Evolutionary conservation across 2,888 invertebrate genomes (phyloP).

Genomic region (Drosophila pseudotakahashii): DNA sequence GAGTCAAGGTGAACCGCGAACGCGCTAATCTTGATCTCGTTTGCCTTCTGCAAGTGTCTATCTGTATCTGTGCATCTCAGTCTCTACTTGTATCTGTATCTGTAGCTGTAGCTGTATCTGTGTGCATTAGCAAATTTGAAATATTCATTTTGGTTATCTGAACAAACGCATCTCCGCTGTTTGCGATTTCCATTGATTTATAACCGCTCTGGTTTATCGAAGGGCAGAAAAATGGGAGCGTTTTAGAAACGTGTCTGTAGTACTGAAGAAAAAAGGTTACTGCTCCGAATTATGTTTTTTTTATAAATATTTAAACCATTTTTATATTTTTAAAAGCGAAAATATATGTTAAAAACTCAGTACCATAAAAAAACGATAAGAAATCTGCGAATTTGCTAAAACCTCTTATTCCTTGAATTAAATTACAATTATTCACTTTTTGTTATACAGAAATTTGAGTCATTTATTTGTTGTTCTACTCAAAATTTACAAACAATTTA

Average conservation of each 20-base stretch:
- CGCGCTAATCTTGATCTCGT: slow-evolving; percentile 76
- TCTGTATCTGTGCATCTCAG: slow-evolving; percentile 7
- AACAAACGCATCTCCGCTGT: slow-evolving; percentile 60
- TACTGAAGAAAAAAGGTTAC: neutral
- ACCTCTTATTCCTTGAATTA: neutral
- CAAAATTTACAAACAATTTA: neutral
- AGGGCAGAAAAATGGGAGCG: slow-evolving; percentile 49
- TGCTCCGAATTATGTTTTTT: too few species aligned
- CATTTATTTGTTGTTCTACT: too few species aligned
- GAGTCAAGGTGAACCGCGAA: slow-evolving; percentile 77
- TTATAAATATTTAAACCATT: too few species aligned
- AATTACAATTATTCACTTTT: too few species aligned
- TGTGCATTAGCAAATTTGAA: slow-evolving; percentile 49
- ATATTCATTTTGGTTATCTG: slow-evolving; percentile 59
- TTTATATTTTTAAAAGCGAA: too few species aligned
- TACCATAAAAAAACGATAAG: too few species aligned
- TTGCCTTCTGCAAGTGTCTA: slow-evolving; percentile 70
- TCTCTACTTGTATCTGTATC: neutral
- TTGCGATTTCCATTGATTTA: slow-evolving; percentile 55
- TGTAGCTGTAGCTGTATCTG: slow-evolving; percentile 13
- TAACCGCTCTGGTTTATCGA: slow-evolving; percentile 41
- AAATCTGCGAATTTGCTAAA: neutral
- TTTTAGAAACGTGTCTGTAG: neutral
- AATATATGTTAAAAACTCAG: too few species aligned
- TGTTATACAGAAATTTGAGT: too few species aligned